Conservation (phyloP, 2,797 vertebrate genomes). For the Gallinago stenura region DNA sequence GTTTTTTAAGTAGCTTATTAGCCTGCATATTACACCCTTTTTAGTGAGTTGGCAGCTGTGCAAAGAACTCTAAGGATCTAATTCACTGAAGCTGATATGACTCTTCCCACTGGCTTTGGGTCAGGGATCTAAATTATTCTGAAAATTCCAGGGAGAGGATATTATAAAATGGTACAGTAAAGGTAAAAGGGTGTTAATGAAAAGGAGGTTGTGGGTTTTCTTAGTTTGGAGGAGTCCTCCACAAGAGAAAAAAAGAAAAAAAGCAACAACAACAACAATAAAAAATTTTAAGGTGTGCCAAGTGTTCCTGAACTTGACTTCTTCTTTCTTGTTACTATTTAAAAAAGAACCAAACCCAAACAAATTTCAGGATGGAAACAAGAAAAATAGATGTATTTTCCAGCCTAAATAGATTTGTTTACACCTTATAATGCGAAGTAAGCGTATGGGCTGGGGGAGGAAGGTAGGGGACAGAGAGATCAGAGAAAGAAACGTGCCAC, state of each 20-base stretch:
- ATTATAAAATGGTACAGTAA: background rate
- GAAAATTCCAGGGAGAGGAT: conserved; percentile 13
- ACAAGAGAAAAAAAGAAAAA: background rate
- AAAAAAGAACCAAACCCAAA: background rate
- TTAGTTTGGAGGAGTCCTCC: conserved; percentile 17
- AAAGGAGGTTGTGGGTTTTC: background rate
- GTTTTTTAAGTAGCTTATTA: conserved; percentile 59
- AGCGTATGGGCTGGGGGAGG: background rate
- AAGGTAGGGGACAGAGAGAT: background rate
- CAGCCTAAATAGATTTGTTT: conserved; percentile 3
- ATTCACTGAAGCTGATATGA: conserved; percentile 32
- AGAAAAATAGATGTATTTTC: background rate
- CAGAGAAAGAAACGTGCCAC: background rate
- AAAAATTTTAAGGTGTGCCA: background rate
- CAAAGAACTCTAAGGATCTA: conserved; percentile 20
- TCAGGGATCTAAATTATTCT: conserved; percentile 17
- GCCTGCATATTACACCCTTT: conserved; percentile 28
- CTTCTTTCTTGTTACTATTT: background rate
- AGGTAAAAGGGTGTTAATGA: conserved; percentile 9
- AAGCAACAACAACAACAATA: no score
- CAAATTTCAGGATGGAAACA: background rate
- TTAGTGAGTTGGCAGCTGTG: conserved; percentile 48
- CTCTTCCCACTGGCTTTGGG: conserved; percentile 30
- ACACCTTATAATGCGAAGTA: background rate
- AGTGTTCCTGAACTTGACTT: background rate